Conservation (phyloP, 2,113 vertebrate genomes). For the Mirza zaza region DNA sequence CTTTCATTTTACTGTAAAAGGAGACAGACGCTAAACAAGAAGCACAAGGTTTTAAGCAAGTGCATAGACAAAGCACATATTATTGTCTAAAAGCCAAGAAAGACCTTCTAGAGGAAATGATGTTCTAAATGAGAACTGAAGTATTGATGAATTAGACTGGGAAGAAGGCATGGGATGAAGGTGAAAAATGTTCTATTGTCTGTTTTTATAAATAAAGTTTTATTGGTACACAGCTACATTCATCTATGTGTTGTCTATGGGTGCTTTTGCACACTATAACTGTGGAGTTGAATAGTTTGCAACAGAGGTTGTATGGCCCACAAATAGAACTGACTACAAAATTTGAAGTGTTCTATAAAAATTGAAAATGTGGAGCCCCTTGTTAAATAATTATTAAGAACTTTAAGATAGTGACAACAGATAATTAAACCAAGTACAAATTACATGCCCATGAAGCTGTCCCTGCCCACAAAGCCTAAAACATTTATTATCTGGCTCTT, state of each 20-base stretch:
- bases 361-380: neutral
- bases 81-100: neutral
- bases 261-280: neutral
- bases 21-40: neutral
- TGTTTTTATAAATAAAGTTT: neutral
- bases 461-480: neutral
- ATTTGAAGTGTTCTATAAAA: neutral
- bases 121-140: neutral
- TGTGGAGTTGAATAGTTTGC: neutral
- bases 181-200: neutral
- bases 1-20: neutral
- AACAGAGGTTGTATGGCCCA: neutral
- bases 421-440: neutral
- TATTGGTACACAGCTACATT: neutral
- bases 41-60: neutral
- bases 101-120: neutral
- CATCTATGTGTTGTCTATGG: neutral
- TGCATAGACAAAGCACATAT: neutral
- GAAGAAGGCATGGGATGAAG: neutral
- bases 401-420: neutral
- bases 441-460: neutral
- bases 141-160: neutral
- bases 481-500: neutral
- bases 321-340: neutral
- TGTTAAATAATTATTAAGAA: neutral